Conservation (phyloP, 2,113 vertebrate species). For the Neomonachus schauinslandi region DNA sequence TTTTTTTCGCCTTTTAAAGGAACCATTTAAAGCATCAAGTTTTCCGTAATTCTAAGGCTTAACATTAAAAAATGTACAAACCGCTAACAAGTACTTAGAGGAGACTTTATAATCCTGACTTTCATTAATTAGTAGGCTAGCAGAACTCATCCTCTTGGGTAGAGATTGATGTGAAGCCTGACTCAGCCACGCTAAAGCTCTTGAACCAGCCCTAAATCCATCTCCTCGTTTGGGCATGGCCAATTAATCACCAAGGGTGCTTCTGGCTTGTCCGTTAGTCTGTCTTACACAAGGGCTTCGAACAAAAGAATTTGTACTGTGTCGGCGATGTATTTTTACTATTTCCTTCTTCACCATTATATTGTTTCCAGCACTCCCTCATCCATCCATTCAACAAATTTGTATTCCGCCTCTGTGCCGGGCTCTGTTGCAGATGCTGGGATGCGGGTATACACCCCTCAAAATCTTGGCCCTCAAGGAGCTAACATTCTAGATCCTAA, state of each 20-base stretch:
- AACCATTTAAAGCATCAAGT: not conserved
- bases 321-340: not conserved
- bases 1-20: not conserved
- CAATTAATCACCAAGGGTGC: not conserved
- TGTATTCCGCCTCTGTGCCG: not conserved
- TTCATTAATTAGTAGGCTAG: not conserved
- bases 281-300: not conserved
- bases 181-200: not conserved
- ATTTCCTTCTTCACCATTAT: not conserved
- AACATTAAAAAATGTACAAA: not conserved
- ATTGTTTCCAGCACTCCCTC: not conserved
- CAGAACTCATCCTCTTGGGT: not conserved
- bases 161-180: not conserved
- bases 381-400: not conserved
- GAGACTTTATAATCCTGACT: not conserved
- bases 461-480: not conserved
- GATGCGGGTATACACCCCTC: not conserved
- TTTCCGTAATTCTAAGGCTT: slow-evolving; percentile 24
- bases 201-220: not conserved
- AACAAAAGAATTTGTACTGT: not conserved
- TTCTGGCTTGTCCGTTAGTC: not conserved
- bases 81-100: not conserved
- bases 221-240: not conserved
- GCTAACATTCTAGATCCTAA: not conserved
- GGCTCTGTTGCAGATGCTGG: not conserved